phyloP scores from a whole-genome alignment of 2,113 vertebrate genomes.

The Microcebus lehilahytsara region DNA sequence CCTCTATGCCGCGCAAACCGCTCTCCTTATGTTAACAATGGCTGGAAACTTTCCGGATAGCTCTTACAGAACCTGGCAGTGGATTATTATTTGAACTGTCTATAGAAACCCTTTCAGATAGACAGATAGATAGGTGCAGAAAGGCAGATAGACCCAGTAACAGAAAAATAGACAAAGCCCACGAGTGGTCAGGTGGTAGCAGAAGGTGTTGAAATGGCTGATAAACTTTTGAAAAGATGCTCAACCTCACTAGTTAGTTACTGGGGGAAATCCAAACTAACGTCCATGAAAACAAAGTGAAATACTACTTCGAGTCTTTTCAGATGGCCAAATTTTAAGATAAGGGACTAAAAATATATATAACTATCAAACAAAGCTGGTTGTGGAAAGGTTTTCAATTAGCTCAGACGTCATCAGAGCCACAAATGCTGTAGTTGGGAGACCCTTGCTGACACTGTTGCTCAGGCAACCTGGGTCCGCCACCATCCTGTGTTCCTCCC shows the following conservation, averaged over 20 bases:
- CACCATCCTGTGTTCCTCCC: rapidly evolving
- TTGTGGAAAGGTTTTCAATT: neutral
- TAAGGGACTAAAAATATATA: neutral
- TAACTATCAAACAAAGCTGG: neutral
- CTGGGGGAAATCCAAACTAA: neutral
- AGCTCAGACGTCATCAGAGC: neutral
- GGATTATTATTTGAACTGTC: neutral
- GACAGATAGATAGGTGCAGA: neutral
- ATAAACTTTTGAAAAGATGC: neutral
- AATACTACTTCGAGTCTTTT: neutral
- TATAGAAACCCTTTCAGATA: neutral
- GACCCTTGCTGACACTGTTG: rapidly evolving
- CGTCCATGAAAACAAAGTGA: neutral
- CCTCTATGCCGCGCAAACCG: no score
- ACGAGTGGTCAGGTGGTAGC: rapidly evolving
- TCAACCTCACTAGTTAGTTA: neutral
- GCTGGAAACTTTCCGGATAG: no score
- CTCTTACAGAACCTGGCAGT: no score
- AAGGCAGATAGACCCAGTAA: no score
- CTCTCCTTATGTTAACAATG: no score
- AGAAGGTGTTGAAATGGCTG: rapidly evolving
- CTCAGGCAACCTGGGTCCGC: rapidly evolving
- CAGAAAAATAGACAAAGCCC: neutral
- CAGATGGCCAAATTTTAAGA: neutral
- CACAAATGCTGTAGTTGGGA: rapidly evolving